Evolutionary conservation across 2,797 vertebrate species (phyloP).

Genomic region (Austrolebias charrua): DNA sequence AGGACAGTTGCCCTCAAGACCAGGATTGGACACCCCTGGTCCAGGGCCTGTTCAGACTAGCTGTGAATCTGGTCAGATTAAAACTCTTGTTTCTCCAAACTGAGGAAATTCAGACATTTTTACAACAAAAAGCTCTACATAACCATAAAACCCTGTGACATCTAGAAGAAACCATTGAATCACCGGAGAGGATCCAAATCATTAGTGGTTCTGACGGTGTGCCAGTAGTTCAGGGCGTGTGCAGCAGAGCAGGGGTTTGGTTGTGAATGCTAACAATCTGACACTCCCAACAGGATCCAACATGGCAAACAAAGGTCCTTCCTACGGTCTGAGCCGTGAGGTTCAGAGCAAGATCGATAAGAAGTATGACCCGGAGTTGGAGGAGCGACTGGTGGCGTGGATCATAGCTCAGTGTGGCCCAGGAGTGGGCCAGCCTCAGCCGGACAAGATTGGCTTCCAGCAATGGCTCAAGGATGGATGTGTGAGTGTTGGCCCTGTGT

Average conservation of each 20-base stretch:
- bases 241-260: slow-evolving; percentile 17
- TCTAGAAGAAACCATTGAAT: neutral
- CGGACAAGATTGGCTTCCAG: slow-evolving; percentile 89
- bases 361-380: slow-evolving; percentile 93
- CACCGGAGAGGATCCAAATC: slow-evolving; percentile 25
- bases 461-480: slow-evolving; percentile 94
- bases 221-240: slow-evolving; percentile 42
- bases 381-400: slow-evolving; percentile 90
- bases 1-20: no score
- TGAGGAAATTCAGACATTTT: no score
- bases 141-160: no score
- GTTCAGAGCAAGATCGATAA: slow-evolving; percentile 94
- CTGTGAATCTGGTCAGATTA: no score
- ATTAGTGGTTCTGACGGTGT: slow-evolving; percentile 32
- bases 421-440: slow-evolving; percentile 74
- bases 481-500: slow-evolving; percentile 75
- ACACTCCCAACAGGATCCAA: slow-evolving; percentile 51
- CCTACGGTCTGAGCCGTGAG: slow-evolving; percentile 91
- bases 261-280: slow-evolving; percentile 19
- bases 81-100: no score
- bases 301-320: slow-evolving; percentile 92
- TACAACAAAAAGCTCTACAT: no score
- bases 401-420: slow-evolving; percentile 85
- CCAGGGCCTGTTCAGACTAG: no score
- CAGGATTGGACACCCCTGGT: no score